phyloP scores from a whole-genome alignment of 2,888 invertebrate species.

The Callyntrura sp. region DNA sequence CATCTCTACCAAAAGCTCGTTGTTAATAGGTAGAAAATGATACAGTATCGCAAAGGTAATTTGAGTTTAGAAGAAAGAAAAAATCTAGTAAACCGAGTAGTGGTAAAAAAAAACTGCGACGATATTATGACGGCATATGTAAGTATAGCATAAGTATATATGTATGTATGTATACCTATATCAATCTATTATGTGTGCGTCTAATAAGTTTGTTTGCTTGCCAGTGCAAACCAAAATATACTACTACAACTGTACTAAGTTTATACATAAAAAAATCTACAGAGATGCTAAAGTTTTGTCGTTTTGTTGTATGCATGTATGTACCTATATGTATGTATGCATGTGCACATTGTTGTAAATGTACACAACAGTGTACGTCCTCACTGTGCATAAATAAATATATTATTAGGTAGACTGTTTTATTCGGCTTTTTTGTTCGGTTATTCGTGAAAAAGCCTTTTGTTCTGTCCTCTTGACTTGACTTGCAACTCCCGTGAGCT shows the following conservation, averaged over 20 bases:
- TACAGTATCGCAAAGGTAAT: slow-evolving; percentile 14
- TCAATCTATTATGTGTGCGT: neutral
- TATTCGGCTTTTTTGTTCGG: slow-evolving; percentile 41
- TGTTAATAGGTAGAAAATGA: slow-evolving; percentile 42
- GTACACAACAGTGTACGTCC: neutral
- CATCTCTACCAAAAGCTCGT: slow-evolving; percentile 10
- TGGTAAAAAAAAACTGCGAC: neutral
- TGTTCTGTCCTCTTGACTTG: neutral
- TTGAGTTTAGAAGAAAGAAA: slow-evolving; percentile 5
- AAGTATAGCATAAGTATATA: neutral
- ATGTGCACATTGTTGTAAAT: neutral
- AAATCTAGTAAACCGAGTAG: slow-evolving; percentile 33
- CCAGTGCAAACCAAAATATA: neutral
- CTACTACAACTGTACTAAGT: neutral
- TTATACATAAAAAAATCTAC: neutral
- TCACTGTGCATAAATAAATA: neutral
- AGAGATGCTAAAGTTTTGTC: slow-evolving; percentile 8
- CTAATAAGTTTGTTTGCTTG: neutral
- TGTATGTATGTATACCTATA: neutral
- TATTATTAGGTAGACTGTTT: slow-evolving; percentile 26
- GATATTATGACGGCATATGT: neutral
- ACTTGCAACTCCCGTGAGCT: slow-evolving; percentile 21
- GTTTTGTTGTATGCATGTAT: neutral
- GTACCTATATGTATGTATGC: neutral
- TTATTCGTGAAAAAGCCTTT: slow-evolving; percentile 55